Conservation (phyloP, 2,797 vertebrate genomes). For the Fratercula arctica region DNA sequence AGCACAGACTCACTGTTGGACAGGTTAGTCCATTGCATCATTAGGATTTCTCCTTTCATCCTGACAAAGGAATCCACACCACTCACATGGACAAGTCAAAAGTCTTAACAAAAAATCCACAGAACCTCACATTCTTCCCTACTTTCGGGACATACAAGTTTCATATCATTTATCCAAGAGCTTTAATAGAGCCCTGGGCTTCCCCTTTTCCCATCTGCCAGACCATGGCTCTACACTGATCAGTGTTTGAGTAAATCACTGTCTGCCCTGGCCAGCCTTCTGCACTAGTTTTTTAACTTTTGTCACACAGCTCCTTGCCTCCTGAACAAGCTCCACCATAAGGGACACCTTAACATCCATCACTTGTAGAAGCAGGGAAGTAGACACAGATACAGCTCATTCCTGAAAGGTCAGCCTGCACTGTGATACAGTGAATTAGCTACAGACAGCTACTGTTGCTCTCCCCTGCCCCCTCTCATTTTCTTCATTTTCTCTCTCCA, state of each 20-base stretch:
- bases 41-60: neutral
- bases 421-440: neutral
- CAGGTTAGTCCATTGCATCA: neutral
- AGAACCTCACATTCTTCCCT: neutral
- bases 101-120: neutral
- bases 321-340: neutral
- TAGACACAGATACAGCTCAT: neutral
- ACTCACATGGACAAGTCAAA: neutral
- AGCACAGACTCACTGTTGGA: neutral
- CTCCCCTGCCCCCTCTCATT: neutral
- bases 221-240: neutral
- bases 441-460: neutral
- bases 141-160: neutral
- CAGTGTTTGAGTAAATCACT: neutral
- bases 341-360: neutral
- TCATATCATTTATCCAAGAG: neutral
- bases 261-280: neutral
- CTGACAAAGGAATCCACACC: neutral
- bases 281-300: neutral
- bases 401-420: neutral
- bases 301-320: neutral
- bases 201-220: neutral
- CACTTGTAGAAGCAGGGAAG: neutral
- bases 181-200: neutral
- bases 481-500: neutral